Evolutionary conservation across 30 jellyfish, hydroid and myxozoan species (phyloP).

Genomic region (Rhopilema esculentum): DNA sequence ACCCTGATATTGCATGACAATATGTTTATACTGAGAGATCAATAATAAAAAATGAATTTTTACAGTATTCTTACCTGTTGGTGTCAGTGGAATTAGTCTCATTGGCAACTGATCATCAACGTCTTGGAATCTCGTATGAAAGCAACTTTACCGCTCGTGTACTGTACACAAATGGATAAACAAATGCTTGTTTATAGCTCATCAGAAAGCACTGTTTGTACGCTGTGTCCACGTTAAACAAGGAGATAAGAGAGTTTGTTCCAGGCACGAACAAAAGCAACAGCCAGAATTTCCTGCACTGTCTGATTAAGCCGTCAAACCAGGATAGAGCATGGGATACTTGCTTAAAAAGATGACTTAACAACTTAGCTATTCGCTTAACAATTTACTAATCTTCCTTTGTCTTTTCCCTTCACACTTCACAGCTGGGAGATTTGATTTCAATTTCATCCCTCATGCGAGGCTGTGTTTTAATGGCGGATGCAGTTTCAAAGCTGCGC

Average conservation of each 20-base stretch:
- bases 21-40: too few species aligned
- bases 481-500: conserved; percentile 34
- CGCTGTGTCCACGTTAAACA: neutral
- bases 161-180: neutral
- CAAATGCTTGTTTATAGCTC: neutral
- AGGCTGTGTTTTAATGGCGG: conserved; percentile 27
- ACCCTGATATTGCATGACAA: too few species aligned
- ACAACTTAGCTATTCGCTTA: neutral
- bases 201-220: neutral
- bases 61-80: neutral
- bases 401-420: neutral
- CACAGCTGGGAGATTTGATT: conserved; percentile 19
- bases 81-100: neutral
- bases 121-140: neutral
- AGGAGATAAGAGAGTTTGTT: neutral
- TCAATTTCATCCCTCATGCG: conserved; percentile 1
- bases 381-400: conserved; percentile 11
- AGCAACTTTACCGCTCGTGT: neutral
- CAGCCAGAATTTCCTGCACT: neutral
- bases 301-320: neutral
- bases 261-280: neutral
- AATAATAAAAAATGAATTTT: too few species aligned
- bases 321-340: neutral
- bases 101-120: too few species aligned
- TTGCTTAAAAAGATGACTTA: neutral